Evolutionary conservation across 2,113 vertebrate species (phyloP).

Genomic region (Procavia capensis): DNA sequence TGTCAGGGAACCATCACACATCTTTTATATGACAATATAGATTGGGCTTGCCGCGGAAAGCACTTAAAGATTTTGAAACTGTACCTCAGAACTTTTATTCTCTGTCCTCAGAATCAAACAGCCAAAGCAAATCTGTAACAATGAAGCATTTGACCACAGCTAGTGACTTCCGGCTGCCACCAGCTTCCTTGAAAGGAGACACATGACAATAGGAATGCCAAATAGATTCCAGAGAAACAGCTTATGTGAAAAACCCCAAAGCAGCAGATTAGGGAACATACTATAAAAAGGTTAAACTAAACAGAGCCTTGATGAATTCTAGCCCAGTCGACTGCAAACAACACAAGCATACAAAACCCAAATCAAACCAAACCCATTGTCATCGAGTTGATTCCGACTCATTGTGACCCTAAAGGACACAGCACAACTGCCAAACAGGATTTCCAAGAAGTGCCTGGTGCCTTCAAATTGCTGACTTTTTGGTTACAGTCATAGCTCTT

Average conservation of each 20-base stretch:
- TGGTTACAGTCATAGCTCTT: too few species aligned
- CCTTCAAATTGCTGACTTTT: too few species aligned
- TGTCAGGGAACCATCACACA: not conserved
- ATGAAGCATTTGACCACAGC: not conserved
- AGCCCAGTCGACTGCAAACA: not conserved
- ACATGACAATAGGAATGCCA: not conserved
- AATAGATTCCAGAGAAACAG: constrained; percentile 25
- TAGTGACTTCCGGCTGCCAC: not conserved
- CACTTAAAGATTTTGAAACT: not conserved
- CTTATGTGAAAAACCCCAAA: not conserved
- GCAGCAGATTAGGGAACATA: not conserved
- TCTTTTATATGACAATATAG: not conserved
- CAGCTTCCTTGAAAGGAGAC: not conserved
- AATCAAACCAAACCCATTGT: too few species aligned
- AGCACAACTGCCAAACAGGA: too few species aligned
- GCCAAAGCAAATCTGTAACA: not conserved
- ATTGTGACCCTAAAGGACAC: too few species aligned
- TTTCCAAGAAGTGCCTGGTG: too few species aligned
- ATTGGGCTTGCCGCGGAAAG: not conserved
- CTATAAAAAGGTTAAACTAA: not conserved
- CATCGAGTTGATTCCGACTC: too few species aligned
- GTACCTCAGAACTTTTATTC: not conserved
- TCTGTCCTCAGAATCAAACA: not conserved
- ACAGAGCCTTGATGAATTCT: constrained; percentile 7
- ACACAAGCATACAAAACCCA: not conserved